Conservation (phyloP, 2,888 invertebrate species). For the Molanna angustata region DNA sequence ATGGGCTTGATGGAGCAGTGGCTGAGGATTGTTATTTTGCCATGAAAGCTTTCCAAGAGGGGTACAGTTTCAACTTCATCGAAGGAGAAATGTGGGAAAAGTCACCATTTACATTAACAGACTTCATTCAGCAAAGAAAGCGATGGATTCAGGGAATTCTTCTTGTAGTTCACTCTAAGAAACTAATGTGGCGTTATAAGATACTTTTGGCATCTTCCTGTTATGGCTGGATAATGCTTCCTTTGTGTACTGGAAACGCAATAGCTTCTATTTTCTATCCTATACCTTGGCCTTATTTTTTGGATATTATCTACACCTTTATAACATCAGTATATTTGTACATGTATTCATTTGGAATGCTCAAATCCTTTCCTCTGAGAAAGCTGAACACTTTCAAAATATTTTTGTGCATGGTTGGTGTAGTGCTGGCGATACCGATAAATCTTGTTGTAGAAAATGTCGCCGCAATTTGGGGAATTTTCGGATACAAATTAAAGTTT, state of each 20-base stretch:
- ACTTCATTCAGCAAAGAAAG: constrained; percentile 94
- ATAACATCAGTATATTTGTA: constrained; percentile 93
- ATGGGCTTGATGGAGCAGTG: constrained; percentile 95
- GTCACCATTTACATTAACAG: constrained; percentile 91
- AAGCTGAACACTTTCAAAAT: constrained; percentile 80
- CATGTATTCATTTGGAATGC: constrained; percentile 96
- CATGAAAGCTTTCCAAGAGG: constrained; percentile 89
- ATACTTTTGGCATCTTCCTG: constrained; percentile 81
- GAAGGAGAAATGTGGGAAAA: constrained; percentile 99
- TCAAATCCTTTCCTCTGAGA: constrained; percentile 90
- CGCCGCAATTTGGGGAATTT: constrained; percentile 90
- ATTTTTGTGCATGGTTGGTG: constrained; percentile 77
- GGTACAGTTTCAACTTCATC: constrained; percentile 91
- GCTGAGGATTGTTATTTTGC: constrained; percentile 98
- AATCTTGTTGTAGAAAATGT: constrained; percentile 93
- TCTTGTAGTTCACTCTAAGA: constrained; percentile 82
- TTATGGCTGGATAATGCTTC: constrained; percentile 95
- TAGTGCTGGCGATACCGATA: constrained; percentile 87
- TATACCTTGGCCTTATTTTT: constrained; percentile 76
- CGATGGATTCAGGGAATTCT: constrained; percentile 94
- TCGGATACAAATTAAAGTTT: constrained; percentile 95
- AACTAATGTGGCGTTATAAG: constrained; percentile 77
- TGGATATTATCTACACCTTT: constrained; percentile 87
- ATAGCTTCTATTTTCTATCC: constrained; percentile 82
- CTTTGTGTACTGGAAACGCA: constrained; percentile 87